phyloP scores from a whole-genome alignment of 1,140 invertebrate species.

The Drosophila gunungcola region DNA sequence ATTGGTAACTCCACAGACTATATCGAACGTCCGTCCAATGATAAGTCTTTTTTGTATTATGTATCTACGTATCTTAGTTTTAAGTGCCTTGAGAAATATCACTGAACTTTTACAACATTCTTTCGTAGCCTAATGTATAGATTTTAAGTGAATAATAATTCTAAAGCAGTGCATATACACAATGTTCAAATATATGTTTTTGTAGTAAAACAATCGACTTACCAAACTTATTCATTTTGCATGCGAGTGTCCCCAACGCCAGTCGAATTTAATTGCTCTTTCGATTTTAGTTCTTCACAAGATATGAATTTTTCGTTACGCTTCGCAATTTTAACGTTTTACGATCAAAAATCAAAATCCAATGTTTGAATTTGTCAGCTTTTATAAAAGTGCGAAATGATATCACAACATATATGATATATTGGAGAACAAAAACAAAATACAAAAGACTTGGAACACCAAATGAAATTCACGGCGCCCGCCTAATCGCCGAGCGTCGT shows the following conservation, averaged over 20 bases:
- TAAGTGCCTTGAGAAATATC: constrained; percentile 59
- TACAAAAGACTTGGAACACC: constrained; percentile 59
- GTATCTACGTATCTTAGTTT: constrained; percentile 37
- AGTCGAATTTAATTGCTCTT: constrained; percentile 7
- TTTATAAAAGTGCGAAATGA: constrained; percentile 45
- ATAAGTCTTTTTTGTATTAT: constrained; percentile 48
- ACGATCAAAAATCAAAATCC: constrained; percentile 29
- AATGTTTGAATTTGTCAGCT: constrained; percentile 32
- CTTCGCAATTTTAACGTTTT: constrained; percentile 37
- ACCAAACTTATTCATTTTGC: constrained; percentile 77
- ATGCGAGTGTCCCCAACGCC: constrained; percentile 1
- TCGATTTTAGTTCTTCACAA: background rate
- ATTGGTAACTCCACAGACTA: constrained; percentile 47
- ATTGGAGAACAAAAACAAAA: constrained; percentile 60
- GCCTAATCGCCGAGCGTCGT: constrained; percentile 56
- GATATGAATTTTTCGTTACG: constrained; percentile 26
- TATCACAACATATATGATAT: constrained; percentile 36
- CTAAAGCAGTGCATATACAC: constrained; percentile 27
- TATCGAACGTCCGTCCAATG: constrained; percentile 65
- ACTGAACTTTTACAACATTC: constrained; percentile 18
- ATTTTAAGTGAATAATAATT: constrained; percentile 41
- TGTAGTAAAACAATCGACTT: constrained; percentile 29
- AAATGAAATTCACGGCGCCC: constrained; percentile 63
- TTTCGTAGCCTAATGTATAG: constrained; percentile 49
- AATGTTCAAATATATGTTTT: constrained; percentile 42